Evolutionary conservation across 2,113 vertebrate genomes (phyloP).

Genomic region (Gasterosteus nipponicus): DNA sequence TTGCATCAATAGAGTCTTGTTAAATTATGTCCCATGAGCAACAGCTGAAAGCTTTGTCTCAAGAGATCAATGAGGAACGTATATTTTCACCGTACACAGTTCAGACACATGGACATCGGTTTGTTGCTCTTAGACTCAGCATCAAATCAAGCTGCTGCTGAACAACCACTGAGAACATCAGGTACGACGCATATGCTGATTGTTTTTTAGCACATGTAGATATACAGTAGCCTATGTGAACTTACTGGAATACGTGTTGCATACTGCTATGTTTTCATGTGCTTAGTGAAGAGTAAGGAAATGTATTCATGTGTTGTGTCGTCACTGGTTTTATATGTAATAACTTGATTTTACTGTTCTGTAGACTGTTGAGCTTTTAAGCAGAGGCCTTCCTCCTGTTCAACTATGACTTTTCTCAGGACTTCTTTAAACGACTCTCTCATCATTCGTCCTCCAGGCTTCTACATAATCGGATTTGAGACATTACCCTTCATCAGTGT

Average conservation of each 20-base stretch:
- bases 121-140: not conserved
- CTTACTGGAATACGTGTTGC: not conserved
- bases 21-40: not conserved
- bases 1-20: slow-evolving; percentile 4
- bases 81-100: slow-evolving; percentile 2
- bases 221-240: not conserved
- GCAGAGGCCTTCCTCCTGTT: not conserved
- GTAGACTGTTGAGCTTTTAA: not conserved
- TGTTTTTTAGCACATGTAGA: not conserved
- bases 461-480: slow-evolving; percentile 71
- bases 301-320: not conserved
- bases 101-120: not conserved
- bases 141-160: not conserved
- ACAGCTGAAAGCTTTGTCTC: slow-evolving; percentile 21
- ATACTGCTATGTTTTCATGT: not conserved
- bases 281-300: not conserved
- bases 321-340: not conserved
- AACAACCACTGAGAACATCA: not conserved
- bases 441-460: slow-evolving; percentile 74
- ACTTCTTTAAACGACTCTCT: slow-evolving; percentile 44
- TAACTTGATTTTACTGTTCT: not conserved
- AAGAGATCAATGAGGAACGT: slow-evolving; percentile 23
- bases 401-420: slow-evolving; percentile 47
- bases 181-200: not conserved
- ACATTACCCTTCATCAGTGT: slow-evolving; percentile 45